These are phyloP conservation scores for Dryoscopus gambensis DNA, from an alignment of 2,113 vertebrate genomes.

Conservation along the genomic window DNA sequence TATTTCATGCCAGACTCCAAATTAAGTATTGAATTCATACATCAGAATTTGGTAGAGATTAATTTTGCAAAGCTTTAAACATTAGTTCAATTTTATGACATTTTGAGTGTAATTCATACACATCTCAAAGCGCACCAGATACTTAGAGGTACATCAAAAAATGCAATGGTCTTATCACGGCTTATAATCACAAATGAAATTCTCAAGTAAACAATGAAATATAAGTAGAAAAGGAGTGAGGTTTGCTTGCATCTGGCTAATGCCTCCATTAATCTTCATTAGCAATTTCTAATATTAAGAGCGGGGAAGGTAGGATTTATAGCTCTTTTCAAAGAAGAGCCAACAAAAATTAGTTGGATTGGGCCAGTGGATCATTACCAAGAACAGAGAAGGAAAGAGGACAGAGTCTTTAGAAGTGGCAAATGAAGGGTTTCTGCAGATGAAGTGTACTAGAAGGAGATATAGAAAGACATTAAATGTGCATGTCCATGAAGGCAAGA, in stretches of 20 bases:
- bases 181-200: not conserved
- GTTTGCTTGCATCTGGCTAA: not conserved
- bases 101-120: not conserved
- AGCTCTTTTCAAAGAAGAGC: not conserved
- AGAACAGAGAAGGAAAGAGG: not conserved
- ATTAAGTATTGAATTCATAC: conserved; percentile 32
- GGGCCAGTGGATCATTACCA: conserved; percentile 15
- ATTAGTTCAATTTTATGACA: conserved; percentile 8
- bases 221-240: not conserved
- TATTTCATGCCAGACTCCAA: conserved; percentile 30
- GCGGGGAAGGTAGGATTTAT: not conserved
- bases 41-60: not conserved
- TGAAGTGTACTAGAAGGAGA: not conserved
- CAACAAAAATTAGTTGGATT: conserved; percentile 20
- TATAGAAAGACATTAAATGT: not conserved
- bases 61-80: conserved; percentile 36
- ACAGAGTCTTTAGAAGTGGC: not conserved
- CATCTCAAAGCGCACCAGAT: not conserved
- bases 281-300: conserved; percentile 7
- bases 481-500: not conserved
- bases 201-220: not conserved
- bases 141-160: not conserved
- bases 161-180: not conserved
- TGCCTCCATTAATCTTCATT: conserved; percentile 7
- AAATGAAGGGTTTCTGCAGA: not conserved